Percentiles rank a stretch among this genome's conserved stretches.
phyloP scores from a whole-genome alignment of 64 coral and sea anemone genomes.

The Montipora foliosa region DNA sequence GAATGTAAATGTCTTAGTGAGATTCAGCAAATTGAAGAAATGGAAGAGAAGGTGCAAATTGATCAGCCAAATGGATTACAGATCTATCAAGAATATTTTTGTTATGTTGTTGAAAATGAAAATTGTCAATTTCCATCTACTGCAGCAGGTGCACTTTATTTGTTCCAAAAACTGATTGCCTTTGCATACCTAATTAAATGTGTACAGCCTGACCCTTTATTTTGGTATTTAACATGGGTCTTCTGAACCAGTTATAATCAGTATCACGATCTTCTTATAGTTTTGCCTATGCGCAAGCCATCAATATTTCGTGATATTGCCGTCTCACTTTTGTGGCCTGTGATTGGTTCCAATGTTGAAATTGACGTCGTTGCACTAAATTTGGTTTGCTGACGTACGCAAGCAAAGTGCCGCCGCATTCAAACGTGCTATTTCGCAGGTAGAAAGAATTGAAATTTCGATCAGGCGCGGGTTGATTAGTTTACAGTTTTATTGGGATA shows the following conservation, averaged over 20 bases:
- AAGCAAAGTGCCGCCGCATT: background rate
- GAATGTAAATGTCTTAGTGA: background rate
- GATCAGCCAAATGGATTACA: constrained; percentile 2
- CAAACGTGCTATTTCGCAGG: constrained; percentile 5
- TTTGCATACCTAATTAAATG: background rate
- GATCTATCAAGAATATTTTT: constrained; percentile 54
- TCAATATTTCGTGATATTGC: background rate
- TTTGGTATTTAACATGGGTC: background rate
- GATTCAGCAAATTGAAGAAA: constrained; percentile 24
- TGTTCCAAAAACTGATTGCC: constrained; percentile 44
- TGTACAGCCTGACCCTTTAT: background rate
- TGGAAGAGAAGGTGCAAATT: constrained; percentile 21
- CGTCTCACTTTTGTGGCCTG: background rate
- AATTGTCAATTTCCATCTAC: background rate
- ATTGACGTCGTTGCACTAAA: background rate
- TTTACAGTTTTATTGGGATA: constrained; percentile 30
- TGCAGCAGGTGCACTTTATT: constrained; percentile 21
- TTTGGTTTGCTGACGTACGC: background rate
- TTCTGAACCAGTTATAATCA: background rate
- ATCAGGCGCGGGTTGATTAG: background rate
- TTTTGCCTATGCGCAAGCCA: background rate
- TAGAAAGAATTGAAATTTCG: background rate
- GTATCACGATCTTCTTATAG: constrained; percentile 25
- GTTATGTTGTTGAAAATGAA: constrained; percentile 38
- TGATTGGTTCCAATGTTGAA: background rate